Base-by-base conservation (phyloP, 92 coral and sea anemone species). In the Epizoanthus stellaris region DNA sequence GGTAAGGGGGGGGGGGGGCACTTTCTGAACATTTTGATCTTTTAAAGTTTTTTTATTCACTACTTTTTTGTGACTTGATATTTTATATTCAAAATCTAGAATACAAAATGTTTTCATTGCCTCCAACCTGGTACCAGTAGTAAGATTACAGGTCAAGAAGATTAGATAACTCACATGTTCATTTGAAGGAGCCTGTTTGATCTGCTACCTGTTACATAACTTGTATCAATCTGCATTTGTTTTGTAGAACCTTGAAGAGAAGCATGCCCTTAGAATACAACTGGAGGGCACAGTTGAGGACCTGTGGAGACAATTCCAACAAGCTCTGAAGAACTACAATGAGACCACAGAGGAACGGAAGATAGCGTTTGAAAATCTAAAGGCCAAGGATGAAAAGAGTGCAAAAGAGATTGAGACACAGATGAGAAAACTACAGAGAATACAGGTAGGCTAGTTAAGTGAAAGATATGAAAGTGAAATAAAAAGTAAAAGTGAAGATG, bases 321-420 rank as follows among this genome's bases (percentile, higher is more conserved):
- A 95, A 94, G 99, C 99, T 61, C 89, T 97, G 39, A 97, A 97
- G 88, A 97, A 95, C 80, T 97, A 97, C 88, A 97, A 97, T 86
- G 99, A 97, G 87, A 97, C 99, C 60, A 97, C 99, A 20, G 99
- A 95, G 80, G 99, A 97, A 70, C 90, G 99, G 82, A 97, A 97
- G 86, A 87, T 93, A 30, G 99, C 99, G 30, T 97, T 97, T 88
- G 99, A 97, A 83, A 97, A 97, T 84, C 90, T 97, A 17, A 97
- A 95, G 76, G 97, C 95, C 52, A 91, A 95, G 87, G 99, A 97
- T 88, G 99, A 97, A 75, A 97, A 97, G 85, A 97, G 99, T 86
- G 95, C 99, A 12, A 90, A 97, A 77, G 99, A 97, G 82, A 97
- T 97, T 66, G 99, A 97, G 80, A 97, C 98, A 65, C 99, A 97